A percentile compares a stretch with the other conserved stretches of the same genome.
phyloP scores from a whole-genome alignment of 2,888 invertebrate species.

The Junonia oenone region DNA sequence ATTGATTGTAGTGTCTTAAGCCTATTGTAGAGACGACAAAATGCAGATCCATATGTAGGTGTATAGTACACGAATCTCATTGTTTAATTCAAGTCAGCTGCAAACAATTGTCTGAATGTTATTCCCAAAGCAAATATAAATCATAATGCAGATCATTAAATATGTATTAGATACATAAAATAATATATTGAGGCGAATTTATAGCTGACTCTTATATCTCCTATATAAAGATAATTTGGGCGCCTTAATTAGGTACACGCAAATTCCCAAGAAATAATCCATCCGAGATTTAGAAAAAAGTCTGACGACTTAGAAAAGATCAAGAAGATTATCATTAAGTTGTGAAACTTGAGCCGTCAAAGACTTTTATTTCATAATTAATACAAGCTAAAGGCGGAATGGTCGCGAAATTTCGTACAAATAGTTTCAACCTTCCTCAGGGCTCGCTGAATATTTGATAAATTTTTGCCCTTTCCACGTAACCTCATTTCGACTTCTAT shows the following conservation, averaged over 20 bases:
- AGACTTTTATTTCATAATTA: neutral
- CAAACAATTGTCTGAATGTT: neutral
- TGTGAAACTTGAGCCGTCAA: too few species aligned
- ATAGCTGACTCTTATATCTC: too few species aligned
- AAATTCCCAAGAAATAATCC: too few species aligned
- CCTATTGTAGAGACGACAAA: neutral
- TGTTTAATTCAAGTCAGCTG: neutral
- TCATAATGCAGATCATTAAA: neutral
- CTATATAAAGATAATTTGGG: too few species aligned
- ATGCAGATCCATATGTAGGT: neutral
- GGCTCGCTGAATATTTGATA: constrained; percentile 39
- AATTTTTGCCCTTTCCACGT: constrained; percentile 21
- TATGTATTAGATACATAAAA: too few species aligned
- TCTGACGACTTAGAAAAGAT: too few species aligned
- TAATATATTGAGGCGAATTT: too few species aligned
- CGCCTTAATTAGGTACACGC: too few species aligned
- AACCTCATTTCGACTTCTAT: constrained; percentile 31
- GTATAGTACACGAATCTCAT: neutral
- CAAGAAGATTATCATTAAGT: too few species aligned
- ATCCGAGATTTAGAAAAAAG: too few species aligned
- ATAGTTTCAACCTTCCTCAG: neutral
- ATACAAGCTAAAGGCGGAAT: neutral
- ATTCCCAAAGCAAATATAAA: neutral
- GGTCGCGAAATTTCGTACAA: neutral
- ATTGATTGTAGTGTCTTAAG: neutral